Percentiles rank a stretch among this genome's conserved stretches.
Evolutionary conservation across 2,888 invertebrate species (phyloP).

Genomic region (Hartigia nigra): DNA sequence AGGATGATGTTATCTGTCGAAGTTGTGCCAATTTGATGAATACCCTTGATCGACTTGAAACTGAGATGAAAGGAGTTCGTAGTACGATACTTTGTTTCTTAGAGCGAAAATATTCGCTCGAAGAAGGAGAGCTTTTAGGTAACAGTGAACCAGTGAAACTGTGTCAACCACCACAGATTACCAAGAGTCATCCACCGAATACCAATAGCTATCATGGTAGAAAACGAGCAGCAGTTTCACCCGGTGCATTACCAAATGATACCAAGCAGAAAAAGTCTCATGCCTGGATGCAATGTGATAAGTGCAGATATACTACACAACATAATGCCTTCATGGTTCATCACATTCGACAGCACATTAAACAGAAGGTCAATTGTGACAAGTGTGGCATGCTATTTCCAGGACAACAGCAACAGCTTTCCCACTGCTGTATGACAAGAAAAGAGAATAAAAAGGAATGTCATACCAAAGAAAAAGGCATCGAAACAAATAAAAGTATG

Average conservation of each 20-base stretch:
- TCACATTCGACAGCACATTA: constrained; percentile 51
- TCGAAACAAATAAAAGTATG: neutral
- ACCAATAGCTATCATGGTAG: constrained; percentile 29
- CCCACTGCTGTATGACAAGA: constrained; percentile 25
- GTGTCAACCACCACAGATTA: constrained; percentile 52
- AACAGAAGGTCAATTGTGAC: constrained; percentile 41
- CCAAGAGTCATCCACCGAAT: constrained; percentile 29
- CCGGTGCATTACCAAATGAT: constrained; percentile 18
- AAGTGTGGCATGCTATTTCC: constrained; percentile 36
- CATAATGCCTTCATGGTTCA: constrained; percentile 56
- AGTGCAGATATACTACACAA: constrained; percentile 60
- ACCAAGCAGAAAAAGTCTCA: constrained; percentile 38
- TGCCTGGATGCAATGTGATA: constrained; percentile 60
- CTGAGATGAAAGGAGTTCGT: constrained; percentile 54
- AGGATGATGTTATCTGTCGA: constrained; percentile 64
- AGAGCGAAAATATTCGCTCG: constrained; percentile 60
- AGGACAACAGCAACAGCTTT: constrained; percentile 20
- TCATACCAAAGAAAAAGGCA: neutral
- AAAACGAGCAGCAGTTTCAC: constrained; percentile 35
- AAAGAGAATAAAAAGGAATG: constrained; percentile 1
- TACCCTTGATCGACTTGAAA: constrained; percentile 60
- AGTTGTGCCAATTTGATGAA: constrained; percentile 63
- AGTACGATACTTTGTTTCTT: constrained; percentile 54
- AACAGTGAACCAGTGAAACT: constrained; percentile 41
- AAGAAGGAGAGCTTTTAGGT: constrained; percentile 58